A percentile compares a stretch with the other conserved stretches of the same genome.
Conservation (phyloP, 1,140 invertebrate genomes). For the Andricus grossulariae region DNA sequence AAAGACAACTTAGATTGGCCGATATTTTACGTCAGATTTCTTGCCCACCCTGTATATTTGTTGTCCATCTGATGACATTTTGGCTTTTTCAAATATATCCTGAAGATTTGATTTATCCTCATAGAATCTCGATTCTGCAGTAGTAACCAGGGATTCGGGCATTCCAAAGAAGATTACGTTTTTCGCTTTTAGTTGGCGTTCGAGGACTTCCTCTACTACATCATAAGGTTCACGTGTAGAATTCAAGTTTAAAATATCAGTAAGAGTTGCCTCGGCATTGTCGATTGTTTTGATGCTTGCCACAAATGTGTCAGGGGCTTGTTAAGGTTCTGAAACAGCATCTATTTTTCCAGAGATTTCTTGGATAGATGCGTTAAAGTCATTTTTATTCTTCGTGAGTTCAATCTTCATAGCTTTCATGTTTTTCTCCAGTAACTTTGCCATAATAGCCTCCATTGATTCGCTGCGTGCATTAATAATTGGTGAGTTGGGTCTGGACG, state of each 20-base stretch:
- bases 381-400: not conserved
- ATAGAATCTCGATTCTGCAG: not conserved
- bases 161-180: slow-evolving; percentile 1
- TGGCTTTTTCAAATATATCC: not conserved
- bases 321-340: not conserved
- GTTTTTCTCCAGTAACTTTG: not conserved
- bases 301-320: not conserved
- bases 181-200: not conserved
- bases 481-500: too few species aligned
- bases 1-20: not conserved
- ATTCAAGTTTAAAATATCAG: too few species aligned
- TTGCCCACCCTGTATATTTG: slow-evolving; percentile 7
- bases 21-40: not conserved
- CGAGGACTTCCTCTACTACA: not conserved
- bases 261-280: too few species aligned
- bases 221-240: too few species aligned
- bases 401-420: not conserved
- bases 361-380: not conserved
- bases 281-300: not conserved
- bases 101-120: not conserved
- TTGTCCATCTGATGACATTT: not conserved
- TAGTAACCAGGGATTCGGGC: not conserved
- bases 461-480: too few species aligned
- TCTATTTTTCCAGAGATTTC: not conserved
- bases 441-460: not conserved